Base-by-base conservation (phyloP, 2,113 vertebrate species). In the Corythornis cristatus region DNA sequence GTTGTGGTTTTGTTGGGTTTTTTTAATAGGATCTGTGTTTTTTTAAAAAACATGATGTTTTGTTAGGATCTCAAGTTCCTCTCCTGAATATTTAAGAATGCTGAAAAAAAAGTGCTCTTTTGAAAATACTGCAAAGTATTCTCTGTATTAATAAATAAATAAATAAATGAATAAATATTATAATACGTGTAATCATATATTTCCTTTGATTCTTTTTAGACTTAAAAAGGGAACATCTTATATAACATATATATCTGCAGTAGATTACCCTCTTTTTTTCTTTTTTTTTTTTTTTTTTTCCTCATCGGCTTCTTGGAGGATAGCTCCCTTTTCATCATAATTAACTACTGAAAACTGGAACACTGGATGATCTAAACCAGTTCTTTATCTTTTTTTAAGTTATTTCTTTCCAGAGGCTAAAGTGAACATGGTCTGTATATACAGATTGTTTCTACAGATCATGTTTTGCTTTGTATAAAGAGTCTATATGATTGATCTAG, bases 301-400 rank as follows among this genome's bases (percentile, higher is more conserved):
- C 33, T 33, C 33, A 33, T 33, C 31, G n/a, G 4, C 67, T 91
- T 26, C 45, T 93, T 73, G 29, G 51, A 90, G 21, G 11, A 91
- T 4, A 70, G 28, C 23, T 90, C 17, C 23, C 23, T 78, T 94
- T 87, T 94, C 86, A 94, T 73, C 72, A 74, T 85, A 88, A 90
- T 95, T 94, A 92, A 57, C 65, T 92, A 66, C 28, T 43, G 64
- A 80, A 86, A 95, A 93, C 54, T 95, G 18, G 81, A 94, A 84
- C 83, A 80, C 71, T 65, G 20, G 5, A 73, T 93, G 66, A 94
- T 88, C 92, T 90, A 90, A 96, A 90, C 7, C 2, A 61, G 75
- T 83, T 67, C 7, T 58, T 70, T 57, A 1, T 17, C 43, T 72
- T 54, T 77, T 68, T 26, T 37, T 26, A 54, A 82, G 33, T 48